Percentiles rank a stretch among this genome's conserved stretches.
These are phyloP conservation scores for Castor canadensis DNA, from an alignment of 2,113 vertebrate genomes.

Conservation along the genomic window DNA sequence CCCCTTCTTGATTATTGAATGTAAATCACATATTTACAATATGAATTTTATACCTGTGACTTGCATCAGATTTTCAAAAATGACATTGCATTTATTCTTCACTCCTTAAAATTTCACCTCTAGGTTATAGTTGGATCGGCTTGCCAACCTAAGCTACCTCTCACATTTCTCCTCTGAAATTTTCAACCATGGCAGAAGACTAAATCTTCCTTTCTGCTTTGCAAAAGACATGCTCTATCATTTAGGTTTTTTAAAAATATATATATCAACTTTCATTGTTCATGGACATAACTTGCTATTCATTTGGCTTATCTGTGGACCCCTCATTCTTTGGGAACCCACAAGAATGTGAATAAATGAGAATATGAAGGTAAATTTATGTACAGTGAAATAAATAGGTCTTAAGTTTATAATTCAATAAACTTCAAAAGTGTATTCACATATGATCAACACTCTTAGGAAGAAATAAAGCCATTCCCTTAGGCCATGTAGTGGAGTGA, in stretches of 20 bases:
- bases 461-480: not conserved
- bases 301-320: not conserved
- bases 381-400: not conserved
- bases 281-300: not conserved
- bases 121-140: not conserved
- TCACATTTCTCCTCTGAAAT: not conserved
- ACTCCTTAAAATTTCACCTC: not conserved
- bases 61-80: conserved; percentile 13
- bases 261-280: not conserved
- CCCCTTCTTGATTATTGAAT: not conserved
- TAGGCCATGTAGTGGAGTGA: not conserved
- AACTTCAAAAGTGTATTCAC: not conserved
- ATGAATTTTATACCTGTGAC: not conserved
- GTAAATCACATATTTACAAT: not conserved
- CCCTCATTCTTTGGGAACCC: not conserved
- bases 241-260: not conserved
- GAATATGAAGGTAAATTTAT: not conserved
- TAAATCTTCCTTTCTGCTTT: not conserved
- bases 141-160: no score
- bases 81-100: not conserved
- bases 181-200: not conserved
- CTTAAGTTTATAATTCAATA: not conserved
- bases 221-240: not conserved
- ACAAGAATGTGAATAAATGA: not conserved
- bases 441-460: not conserved